phyloP scores from a whole-genome alignment of 2,888 invertebrate species.

The Listrodromus nycthemerus region DNA sequence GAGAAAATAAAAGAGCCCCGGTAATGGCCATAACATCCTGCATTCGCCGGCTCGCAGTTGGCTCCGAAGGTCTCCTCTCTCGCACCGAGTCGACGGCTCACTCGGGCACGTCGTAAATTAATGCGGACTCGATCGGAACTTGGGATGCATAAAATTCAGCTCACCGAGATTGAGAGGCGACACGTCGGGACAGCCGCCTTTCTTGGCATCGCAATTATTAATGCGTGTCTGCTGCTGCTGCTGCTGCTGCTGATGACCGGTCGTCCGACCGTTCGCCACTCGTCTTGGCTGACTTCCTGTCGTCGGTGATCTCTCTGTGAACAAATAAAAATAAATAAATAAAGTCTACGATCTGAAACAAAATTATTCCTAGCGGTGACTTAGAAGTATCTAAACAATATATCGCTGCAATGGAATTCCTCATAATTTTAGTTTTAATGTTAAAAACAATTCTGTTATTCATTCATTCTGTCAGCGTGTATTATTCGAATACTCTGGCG shows the following conservation, averaged over 20 bases:
- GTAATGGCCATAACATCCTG: background rate
- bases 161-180: slow-evolving; percentile 80
- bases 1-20: background rate
- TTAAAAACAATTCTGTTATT: background rate
- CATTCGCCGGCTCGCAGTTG: background rate
- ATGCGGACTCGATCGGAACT: background rate
- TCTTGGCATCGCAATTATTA: slow-evolving; percentile 80
- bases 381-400: background rate
- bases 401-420: background rate
- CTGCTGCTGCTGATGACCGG: slow-evolving; percentile 59
- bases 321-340: background rate
- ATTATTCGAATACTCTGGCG: background rate
- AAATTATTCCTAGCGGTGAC: background rate
- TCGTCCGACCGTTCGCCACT: slow-evolving; percentile 77
- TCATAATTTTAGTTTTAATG: background rate
- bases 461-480: background rate
- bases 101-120: background rate
- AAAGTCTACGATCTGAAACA: background rate
- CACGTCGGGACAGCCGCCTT: slow-evolving; percentile 76
- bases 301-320: slow-evolving; percentile 80
- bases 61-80: background rate
- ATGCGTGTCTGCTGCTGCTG: slow-evolving; percentile 75
- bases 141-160: slow-evolving; percentile 56
- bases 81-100: background rate
- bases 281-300: slow-evolving; percentile 79